phyloP scores from a whole-genome alignment of 1,140 invertebrate genomes.

The Camponotus floridanus region DNA sequence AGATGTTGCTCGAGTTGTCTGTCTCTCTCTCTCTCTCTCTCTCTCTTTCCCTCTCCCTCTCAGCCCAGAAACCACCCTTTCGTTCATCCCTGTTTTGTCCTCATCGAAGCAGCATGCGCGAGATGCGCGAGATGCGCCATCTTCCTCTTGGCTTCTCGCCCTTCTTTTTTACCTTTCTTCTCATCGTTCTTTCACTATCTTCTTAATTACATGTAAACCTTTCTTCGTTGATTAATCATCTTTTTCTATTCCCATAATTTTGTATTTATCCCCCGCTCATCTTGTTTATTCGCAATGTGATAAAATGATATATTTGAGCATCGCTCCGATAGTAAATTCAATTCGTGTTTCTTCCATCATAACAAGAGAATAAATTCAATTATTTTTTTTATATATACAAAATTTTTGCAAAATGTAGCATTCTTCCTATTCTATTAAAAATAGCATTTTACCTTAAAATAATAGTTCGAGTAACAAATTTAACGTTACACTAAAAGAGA shows the following conservation, averaged over 20 bases:
- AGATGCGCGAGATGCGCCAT: slow-evolving; percentile 58
- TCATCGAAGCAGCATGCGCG: slow-evolving; percentile 61
- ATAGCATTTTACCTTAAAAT: neutral
- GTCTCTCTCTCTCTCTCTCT: neutral
- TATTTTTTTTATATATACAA: neutral
- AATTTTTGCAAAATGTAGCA: too few relatives aligned
- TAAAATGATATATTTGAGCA: neutral
- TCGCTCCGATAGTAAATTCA: neutral
- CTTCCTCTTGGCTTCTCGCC: neutral
- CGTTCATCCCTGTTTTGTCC: slow-evolving; percentile 48
- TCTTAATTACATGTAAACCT: neutral
- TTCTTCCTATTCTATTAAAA: too few relatives aligned
- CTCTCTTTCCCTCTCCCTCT: neutral
- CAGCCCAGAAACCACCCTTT: slow-evolving; percentile 3
- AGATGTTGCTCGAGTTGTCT: slow-evolving; percentile 1
- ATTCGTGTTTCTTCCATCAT: neutral
- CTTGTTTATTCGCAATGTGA: neutral
- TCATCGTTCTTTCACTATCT: slow-evolving; percentile 5
- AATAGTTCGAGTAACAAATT: neutral
- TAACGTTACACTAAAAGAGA: neutral
- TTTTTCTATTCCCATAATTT: neutral
- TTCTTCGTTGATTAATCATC: neutral
- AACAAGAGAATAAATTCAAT: neutral
- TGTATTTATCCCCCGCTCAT: neutral
- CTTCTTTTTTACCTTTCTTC: slow-evolving; percentile 36